Evolutionary conservation across 2,113 vertebrate genomes (phyloP), one percentile per base, ranked within the genome.

Genomic region (Microcebus jonahi): DNA sequence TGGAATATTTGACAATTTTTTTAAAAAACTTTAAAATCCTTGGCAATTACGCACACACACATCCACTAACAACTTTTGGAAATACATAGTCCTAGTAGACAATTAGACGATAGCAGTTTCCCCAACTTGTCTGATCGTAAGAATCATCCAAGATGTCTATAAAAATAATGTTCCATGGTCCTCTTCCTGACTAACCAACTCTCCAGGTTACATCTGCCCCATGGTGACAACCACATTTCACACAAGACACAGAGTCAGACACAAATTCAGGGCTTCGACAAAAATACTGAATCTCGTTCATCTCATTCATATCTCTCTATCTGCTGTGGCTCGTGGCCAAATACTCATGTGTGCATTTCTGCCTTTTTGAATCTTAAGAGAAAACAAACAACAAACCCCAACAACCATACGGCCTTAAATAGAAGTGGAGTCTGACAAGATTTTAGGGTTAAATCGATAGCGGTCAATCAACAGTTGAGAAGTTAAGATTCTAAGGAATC

Each of bases 341-440:
- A 55, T 8, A 1, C 63, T n/a, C 10, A 2, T 1, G 18, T 34
- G 36, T 36, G 20, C 14, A 23, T 88, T 79, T 92, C 55, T 75
- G 91, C 73, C 48, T 88, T 87, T 84, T 67, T 86, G 55, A 94
- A 81, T 31, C 23, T 75, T 57, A 63, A 93, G 14, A 88, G n/a
- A 73, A 91, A 94, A 86, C 61, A 88, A 73, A 59, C 31, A 75
- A 8, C 57, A 36, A 87, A 73, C 14, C 17, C 55, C 55, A 63
- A 23, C 39, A 75, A 25, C n/a, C 17, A 34, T 5, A 36, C 25
- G 50, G 11, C 11, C 59, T 59, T 63, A 59, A 67, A 39, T 31
- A 73, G 59, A 68, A 45, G 36, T 87, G 39, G 76, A 39, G 48
- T 12, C 71, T 53, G 14, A 39, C 17, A 63, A 76, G 48, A 67